phyloP scores from a whole-genome alignment of 2,888 invertebrate genomes.

The Harpalus rufipes region DNA sequence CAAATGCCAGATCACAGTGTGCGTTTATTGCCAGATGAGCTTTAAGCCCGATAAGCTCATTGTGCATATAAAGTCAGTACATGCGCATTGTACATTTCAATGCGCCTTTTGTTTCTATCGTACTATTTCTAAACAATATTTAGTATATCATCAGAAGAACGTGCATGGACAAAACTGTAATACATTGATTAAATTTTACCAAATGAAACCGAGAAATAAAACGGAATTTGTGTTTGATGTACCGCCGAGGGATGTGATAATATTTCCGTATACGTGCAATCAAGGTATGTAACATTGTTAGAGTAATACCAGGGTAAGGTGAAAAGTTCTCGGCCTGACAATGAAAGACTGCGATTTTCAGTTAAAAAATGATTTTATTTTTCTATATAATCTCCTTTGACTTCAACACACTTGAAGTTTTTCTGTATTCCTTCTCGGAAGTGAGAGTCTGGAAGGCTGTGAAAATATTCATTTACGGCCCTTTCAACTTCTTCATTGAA shows the following conservation, averaged over 20 bases:
- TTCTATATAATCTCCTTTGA: too few species aligned
- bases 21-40: slow-evolving; percentile 79
- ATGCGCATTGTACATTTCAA: slow-evolving; percentile 81
- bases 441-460: too few species aligned
- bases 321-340: too few species aligned
- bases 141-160: slow-evolving; percentile 80
- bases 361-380: too few species aligned
- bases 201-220: too few species aligned
- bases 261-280: slow-evolving; percentile 72
- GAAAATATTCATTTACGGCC: too few species aligned
- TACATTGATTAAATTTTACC: not conserved
- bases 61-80: slow-evolving; percentile 81
- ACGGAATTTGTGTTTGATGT: too few species aligned
- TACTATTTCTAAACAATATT: slow-evolving; percentile 80
- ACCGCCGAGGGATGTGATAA: slow-evolving; percentile 43
- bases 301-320: too few species aligned
- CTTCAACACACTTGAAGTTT: too few species aligned
- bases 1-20: slow-evolving; percentile 74
- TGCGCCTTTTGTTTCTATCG: slow-evolving; percentile 86
- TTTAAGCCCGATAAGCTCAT: not conserved
- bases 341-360: too few species aligned
- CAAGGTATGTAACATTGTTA: slow-evolving; percentile 69
- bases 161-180: slow-evolving; percentile 68
- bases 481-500: too few species aligned
- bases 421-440: too few species aligned